Conservation (phyloP, 2,888 invertebrate species). For the Cheilosia vulpina region DNA sequence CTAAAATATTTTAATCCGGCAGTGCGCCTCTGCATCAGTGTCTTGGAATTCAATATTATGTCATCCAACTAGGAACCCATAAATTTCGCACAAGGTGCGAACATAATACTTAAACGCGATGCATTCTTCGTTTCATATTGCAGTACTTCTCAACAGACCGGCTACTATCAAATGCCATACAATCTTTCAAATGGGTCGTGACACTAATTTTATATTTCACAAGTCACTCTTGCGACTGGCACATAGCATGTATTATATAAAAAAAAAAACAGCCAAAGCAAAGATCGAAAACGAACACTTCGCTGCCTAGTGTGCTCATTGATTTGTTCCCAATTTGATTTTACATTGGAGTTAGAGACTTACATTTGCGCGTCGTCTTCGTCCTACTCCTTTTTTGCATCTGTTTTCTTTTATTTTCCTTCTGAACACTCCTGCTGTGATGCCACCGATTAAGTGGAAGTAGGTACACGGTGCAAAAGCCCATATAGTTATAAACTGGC, state of each 20-base stretch:
- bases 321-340: conserved; percentile 55
- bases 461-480: conserved; percentile 25
- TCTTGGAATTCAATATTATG: conserved; percentile 54
- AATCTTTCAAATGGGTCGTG: conserved; percentile 60
- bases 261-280: conserved; percentile 14
- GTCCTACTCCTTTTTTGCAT: conserved; percentile 13
- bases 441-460: conserved; percentile 55
- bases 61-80: conserved; percentile 52
- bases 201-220: conserved; percentile 46
- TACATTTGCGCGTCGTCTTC: conserved; percentile 36
- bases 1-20: conserved; percentile 68
- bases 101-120: conserved; percentile 45
- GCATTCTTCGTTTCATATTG: conserved; percentile 34
- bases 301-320: conserved; percentile 43
- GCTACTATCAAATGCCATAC: conserved; percentile 54
- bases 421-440: conserved; percentile 40
- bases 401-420: background rate
- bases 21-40: conserved; percentile 26
- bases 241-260: conserved; percentile 6
- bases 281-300: conserved; percentile 43
- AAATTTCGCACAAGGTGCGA: conserved; percentile 55
- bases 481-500: conserved; percentile 44
- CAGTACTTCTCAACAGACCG: conserved; percentile 16
- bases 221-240: conserved; percentile 29
- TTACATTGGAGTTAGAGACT: conserved; percentile 20